A percentile compares a stretch with the other conserved stretches of the same genome.
phyloP scores from a whole-genome alignment of 2,797 vertebrate genomes.

The Numenius phaeopus region DNA sequence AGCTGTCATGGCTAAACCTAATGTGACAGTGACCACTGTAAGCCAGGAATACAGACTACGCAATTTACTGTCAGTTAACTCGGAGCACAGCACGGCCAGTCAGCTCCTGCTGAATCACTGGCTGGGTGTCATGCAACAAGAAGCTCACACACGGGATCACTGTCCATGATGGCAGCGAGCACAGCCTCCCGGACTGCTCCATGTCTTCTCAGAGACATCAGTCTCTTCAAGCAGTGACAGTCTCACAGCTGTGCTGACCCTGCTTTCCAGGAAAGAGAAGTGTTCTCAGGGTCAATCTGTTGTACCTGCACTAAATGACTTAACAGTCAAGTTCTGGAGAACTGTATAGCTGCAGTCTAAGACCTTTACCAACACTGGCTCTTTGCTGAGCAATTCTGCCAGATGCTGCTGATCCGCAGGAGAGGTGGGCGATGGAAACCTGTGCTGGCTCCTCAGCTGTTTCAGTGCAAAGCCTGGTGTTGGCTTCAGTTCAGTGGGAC shows the following conservation, averaged over 20 bases:
- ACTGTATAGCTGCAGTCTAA: neutral
- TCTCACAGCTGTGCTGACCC: neutral
- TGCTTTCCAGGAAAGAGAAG: neutral
- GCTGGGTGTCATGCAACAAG: neutral
- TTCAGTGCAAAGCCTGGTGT: neutral
- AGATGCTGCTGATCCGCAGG: neutral
- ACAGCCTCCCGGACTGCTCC: neutral
- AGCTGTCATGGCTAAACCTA: slow-evolving; percentile 33
- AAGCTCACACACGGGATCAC: neutral
- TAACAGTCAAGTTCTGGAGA: neutral
- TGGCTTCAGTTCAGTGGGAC: neutral
- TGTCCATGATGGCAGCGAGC: fast-evolving
- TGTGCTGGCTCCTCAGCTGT: neutral
- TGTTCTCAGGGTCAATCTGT: neutral
- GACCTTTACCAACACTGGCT: neutral
- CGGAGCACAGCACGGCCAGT: neutral
- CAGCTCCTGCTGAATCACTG: slow-evolving; percentile 36
- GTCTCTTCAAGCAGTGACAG: neutral
- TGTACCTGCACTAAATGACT: neutral
- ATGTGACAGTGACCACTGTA: slow-evolving; percentile 10
- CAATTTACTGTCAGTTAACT: slow-evolving; percentile 4
- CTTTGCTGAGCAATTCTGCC: neutral
- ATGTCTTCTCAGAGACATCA: neutral
- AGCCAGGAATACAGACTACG: neutral
- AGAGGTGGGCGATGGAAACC: neutral